Evolutionary conservation across 2,113 vertebrate genomes (phyloP), one percentile per base, ranked within the genome.

Genomic region (Circaetus cinerascens): DNA sequence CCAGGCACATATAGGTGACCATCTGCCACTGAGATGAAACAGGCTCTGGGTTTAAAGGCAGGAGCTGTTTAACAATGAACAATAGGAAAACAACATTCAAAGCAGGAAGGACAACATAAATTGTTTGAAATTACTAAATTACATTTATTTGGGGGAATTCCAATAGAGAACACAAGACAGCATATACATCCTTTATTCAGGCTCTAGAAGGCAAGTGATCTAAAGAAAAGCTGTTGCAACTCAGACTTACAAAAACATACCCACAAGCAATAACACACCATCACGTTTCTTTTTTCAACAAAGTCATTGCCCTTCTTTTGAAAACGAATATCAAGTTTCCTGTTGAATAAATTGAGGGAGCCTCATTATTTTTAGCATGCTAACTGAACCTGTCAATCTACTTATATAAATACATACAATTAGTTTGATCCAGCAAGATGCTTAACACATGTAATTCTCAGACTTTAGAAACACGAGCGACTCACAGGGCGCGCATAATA

Each of bases 71-170:
- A 77, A 95, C 38, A 74, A 80, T 13, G 68, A 93, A 86, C 75
- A 93, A 75, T 3, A 66, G 60, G 73, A 85, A 87, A 91, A 87
- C 15, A 86, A 86, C 25, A 95, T 23, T 56, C 51, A 41, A 87
- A 89, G 91, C n/a, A 64, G 36, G 66, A 60, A 48, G 87, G 73
- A 45, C 7, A 81, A 48, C 51, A 51, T 53, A 91, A 72, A 81
- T 45, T 50, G 76, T 27, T 50, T 71, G 66, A 87, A 89, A 91
- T 68, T 7, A 53, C 27, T 5, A 38, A 48, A 79, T 32, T 30
- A 90, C 68, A 88, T 79, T 51, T 82, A 25, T 19, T n/a, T 60
- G 77, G 83, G 69, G 88, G 73, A 91, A 95, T 96, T 97, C 95
- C 96, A 82, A 12, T 0, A 3, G 32, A 86, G 79, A 82, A 66